Evolutionary conservation across 2,888 invertebrate species (phyloP), one percentile per base, ranked within the genome.

Genomic region (Drosophila testacea): DNA sequence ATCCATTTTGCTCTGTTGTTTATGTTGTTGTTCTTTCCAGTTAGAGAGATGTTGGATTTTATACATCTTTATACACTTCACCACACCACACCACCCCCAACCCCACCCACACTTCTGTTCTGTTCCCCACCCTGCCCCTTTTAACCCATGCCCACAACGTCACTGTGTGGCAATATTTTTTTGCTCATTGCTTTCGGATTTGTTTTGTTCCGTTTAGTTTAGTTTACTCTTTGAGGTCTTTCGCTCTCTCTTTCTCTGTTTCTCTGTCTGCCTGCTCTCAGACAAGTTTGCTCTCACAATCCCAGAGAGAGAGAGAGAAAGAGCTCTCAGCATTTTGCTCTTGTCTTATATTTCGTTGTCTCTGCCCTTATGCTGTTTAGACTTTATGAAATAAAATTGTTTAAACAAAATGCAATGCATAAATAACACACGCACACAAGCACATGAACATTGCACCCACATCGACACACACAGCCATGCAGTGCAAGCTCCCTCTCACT

Each of bases 331-430:
- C 72, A 70, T 22, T 50, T 69, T 50, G 66, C 73, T 72, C 51
- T 52, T 41, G 50, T 36, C 50, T 34, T 36, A 13, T 38, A 13
- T 16, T 9, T 27, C 42, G 11, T 16, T 50, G 32, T 28, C 48
- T 41, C 55, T 56, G 27, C 48, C 59, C 44, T 52, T 52, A 55
- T 42, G 59, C 54, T 70, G 60, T 52, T 68, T 60, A 38, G 34
- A 54, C 77, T 61, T 77, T 55, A 71, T 67, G 34, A 65, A 71
- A 57, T 39, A 4, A 52, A 65, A 75, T 75, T 79, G 62, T 79
- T 79, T 74, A 71, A 77, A 79, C 67, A 77, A 77, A 79, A 64
- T 77, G 76, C 69, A 77, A 4, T 54, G 52, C 60, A 44, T 50
- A 22, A 42, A 28, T 38, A 6, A 51, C 41, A 39, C 7, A 38